Base-by-base conservation (phyloP, 2,113 vertebrate species). In the Myrmophylax atrothorax region DNA sequence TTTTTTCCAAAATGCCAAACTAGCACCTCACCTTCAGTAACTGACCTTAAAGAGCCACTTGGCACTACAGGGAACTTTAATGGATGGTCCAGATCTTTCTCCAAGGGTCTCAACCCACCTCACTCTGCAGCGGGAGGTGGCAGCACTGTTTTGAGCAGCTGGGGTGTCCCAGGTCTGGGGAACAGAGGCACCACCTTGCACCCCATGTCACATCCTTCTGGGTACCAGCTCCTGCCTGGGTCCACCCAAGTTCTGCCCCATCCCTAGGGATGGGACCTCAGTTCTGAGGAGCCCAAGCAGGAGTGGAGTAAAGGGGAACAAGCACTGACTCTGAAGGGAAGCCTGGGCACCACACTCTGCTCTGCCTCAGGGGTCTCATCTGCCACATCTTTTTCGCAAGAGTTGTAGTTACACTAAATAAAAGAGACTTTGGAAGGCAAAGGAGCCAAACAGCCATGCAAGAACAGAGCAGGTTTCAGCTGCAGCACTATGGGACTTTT, bases 171-270 rank as follows among this genome's bases (percentile, higher is more conserved):
- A 40, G 19, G 12, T 18, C 11, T 8, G n/a, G n/a, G 46, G 38
- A 37, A 6, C 7, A 16, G 37, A 76, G 66, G 46, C 29, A 50
- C 3, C 56, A 31, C 25, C 47, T 40, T 0, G 0, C 20, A 23
- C 33, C 46, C 62, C 18, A 2, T 0, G 0, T 33, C 81, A 31
- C 28, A 24, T 42, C 31, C 52, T 59, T 29, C 69, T 6, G 59
- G 19, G 16, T 31, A 40, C 49, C 66, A 69, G 44, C 7, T 42
- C 49, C 42, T 60, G 29, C 24, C 52, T 25, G n/a, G 19, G 40
- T n/a, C 33, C 84, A 74, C 33, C 40, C 1, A 0, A 0, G 1
- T 26, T 6, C 42, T 33, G 12, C 3, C 31, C 12, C 7, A 0
- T 19, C 53, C 87, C 29, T 0, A 18, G 9, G 12, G 18, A 8